Evolutionary conservation across 2,888 invertebrate genomes (phyloP), one percentile per base, ranked within the genome.

Genomic region (Marronus borbonicus): DNA sequence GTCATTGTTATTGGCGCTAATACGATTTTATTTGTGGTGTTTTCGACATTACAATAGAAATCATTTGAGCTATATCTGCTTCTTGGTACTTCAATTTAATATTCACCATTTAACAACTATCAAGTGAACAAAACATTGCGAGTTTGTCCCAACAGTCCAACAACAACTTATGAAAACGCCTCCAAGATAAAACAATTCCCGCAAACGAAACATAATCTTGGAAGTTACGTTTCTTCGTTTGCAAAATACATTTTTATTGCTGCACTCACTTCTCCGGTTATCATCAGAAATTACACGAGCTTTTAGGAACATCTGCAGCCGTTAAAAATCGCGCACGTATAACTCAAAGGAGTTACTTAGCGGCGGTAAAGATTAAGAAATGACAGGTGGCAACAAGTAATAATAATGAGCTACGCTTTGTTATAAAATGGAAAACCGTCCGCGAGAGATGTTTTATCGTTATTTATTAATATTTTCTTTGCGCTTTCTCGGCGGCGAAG

Each of bases 381-480:
- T 69, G 69, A 52, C 52, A 55, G 28, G 52, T 69, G 50, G 69
- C 52, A 55, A 69, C 50, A 55, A 50, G 12, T 69, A 69, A 69
- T 28, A 69, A 52, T 69, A 52, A 52, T 31, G 50, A 69, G 50
- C 24, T 28, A 36, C 69, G 69, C 31, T 69, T 31, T 28, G 52
- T 28, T 69, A 52, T 50, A 55, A 70, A 55, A 58, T 70, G 55
- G 58, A 28, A 70, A 70, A 70, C 36, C 36, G 36, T 39, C 70
- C 17, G n/a, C 28, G 44, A 20, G 12, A 66, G 44, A 55, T 70
- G 55, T 58, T 70, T 70, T 36, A 55, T 55, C 55, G 36, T 36
- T 70, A 70, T 36, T 58, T 70, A 55, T 70, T 55, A 70, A 52
- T 70, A 36, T 55, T 70, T 55, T 70, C 70, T 7, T 17, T 55